Conservation (phyloP, 2,797 vertebrate genomes). For the Acrocephalus scirpaceus region DNA sequence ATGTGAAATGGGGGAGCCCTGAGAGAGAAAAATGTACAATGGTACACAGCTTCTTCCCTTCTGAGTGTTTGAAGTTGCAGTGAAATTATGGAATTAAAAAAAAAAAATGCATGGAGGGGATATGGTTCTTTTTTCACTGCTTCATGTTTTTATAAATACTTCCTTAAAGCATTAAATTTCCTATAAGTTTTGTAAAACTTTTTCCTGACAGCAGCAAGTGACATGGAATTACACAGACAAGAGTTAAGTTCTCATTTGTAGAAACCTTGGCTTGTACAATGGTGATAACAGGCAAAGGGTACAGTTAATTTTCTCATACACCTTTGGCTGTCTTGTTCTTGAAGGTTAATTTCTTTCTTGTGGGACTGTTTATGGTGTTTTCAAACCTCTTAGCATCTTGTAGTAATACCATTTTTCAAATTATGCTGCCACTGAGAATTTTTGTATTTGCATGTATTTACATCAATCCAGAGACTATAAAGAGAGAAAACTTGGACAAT, state of each 20-base stretch:
- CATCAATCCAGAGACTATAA: neutral
- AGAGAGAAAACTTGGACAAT: neutral
- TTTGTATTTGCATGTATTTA: neutral
- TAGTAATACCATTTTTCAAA: conserved; percentile 23
- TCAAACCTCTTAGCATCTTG: neutral
- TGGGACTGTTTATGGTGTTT: neutral
- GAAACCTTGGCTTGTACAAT: neutral
- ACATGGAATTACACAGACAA: neutral
- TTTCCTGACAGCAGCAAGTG: neutral
- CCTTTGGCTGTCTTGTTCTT: neutral
- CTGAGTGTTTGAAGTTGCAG: neutral
- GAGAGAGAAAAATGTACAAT: neutral
- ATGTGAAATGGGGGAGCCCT: neutral
- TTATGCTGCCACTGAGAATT: neutral
- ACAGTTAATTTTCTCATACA: neutral
- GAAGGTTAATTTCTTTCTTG: conserved; percentile 1
- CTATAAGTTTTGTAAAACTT: neutral
- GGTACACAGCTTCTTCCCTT: neutral
- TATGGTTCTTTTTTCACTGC: neutral
- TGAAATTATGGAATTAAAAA: neutral
- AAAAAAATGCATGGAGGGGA: neutral
- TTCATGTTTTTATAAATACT: neutral
- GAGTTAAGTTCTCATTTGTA: neutral
- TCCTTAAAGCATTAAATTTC: neutral
- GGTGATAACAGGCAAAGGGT: neutral